Evolutionary conservation across 2,113 vertebrate genomes (phyloP), one percentile per base, ranked within the genome.

Genomic region (Dicaeum eximium): DNA sequence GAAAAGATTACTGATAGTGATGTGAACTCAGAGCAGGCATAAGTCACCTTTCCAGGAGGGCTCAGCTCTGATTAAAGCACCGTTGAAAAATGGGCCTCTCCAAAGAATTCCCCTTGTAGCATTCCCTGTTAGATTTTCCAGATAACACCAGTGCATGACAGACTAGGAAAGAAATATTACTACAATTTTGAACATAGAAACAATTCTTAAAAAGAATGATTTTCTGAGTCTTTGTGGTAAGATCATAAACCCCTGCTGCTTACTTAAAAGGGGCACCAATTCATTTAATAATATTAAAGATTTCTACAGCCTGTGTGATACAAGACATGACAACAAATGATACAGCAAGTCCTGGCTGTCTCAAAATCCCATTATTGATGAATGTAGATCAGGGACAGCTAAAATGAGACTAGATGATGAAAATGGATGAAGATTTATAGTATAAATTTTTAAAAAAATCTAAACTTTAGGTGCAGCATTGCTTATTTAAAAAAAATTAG

Each of bases 1-100:
- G 56, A 78, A 33, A 92, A 78, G 51, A 84, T 92, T 80, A 80
- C 71, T 53, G 85, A 78, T 88, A 37, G 71, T 58, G 64, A 78
- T 93, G 56, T 82, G 66, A 94, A 94, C 94, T 92, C 69, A 53
- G 82, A 83, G 33, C n/a, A 83, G 69, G 30, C 82, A 78, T 88
- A 93, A 87, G 81, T 94, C 93, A 93, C 79, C 72, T 92, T 83
- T 93, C 65, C 48, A 83, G 82, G 56, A 90, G 71, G 90, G 31
- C 69, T 96, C 82, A 88, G 44, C 51, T 75, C 87, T 92, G 75
- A 90, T 86, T 90, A 92, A 88, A 95, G 56, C 56, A 80, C 37
- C 53, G 24, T 33, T 80, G 28, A 86, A 90, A 93, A 81, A 78
- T 42, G 31, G 60, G 25, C 11, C 31, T 80, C 10, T 92, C n/a